These are phyloP conservation scores for Aurelia aurita DNA, from an alignment of 30 jellyfish, hydroid and myxozoan genomes.

Conservation along the genomic window DNA sequence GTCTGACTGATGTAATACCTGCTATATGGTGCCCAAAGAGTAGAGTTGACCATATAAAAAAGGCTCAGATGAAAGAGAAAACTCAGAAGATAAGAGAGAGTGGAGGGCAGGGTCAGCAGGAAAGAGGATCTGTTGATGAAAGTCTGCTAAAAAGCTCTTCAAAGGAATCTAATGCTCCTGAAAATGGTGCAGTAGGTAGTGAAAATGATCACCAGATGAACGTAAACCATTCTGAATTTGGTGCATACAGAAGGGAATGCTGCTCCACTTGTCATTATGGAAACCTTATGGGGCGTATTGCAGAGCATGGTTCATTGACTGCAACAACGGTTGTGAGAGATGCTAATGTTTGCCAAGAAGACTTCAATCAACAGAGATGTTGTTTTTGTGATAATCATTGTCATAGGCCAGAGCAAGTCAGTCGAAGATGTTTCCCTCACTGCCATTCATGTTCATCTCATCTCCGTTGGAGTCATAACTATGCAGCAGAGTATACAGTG, in stretches of 20 bases:
- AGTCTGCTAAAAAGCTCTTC: background rate
- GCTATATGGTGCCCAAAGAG: constrained; percentile 94
- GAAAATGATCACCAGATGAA: background rate
- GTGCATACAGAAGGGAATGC: background rate
- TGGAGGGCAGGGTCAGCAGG: background rate
- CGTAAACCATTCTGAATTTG: background rate
- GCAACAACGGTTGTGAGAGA: background rate
- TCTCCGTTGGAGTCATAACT: background rate
- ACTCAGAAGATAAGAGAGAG: background rate
- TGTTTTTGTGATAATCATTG: background rate
- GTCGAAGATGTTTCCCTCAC: background rate
- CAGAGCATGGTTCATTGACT: background rate
- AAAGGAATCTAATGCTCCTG: background rate
- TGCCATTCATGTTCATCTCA: background rate
- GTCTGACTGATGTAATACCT: constrained; percentile 77
- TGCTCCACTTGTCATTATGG: background rate
- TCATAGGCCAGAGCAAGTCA: background rate
- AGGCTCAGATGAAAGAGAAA: background rate
- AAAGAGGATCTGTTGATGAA: too few relatives aligned
- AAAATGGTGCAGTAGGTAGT: background rate
- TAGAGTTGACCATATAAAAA: constrained; percentile 73
- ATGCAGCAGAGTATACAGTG: background rate
- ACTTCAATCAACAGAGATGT: background rate
- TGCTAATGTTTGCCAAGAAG: background rate
- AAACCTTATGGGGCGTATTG: background rate